Evolutionary conservation across 1,140 invertebrate genomes (phyloP).

Genomic region (Euura saliciscinereae): DNA sequence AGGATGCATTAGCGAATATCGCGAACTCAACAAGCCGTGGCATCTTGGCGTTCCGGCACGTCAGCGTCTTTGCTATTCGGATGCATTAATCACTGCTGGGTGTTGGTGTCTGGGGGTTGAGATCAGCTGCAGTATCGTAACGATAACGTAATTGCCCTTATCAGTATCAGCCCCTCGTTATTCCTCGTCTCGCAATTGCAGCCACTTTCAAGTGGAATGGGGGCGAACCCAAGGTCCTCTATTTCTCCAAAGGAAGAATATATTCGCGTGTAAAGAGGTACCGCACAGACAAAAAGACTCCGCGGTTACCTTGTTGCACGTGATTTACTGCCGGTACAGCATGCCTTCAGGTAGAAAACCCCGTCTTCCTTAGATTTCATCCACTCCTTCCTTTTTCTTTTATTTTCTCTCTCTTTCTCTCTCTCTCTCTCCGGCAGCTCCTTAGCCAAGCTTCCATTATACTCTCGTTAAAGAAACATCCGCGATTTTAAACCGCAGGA

Average conservation of each 20-base stretch:
- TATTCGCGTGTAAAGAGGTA: not conserved
- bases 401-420: too few species aligned
- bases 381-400: too few species aligned
- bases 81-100: not conserved
- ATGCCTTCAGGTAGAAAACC: not conserved
- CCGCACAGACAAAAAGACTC: not conserved
- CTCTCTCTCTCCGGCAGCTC: too few species aligned
- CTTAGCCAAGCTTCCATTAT: not conserved
- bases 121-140: not conserved
- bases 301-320: not conserved
- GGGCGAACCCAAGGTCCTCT: too few species aligned
- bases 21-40: too few species aligned
- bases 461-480: conserved; percentile 5
- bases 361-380: not conserved
- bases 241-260: not conserved
- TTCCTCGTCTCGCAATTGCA: too few species aligned
- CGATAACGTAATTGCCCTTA: too few species aligned
- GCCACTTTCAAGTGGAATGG: too few species aligned
- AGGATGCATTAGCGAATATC: too few species aligned
- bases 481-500: not conserved
- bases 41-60: too few species aligned
- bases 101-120: not conserved
- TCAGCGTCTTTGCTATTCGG: too few species aligned
- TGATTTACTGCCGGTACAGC: not conserved
- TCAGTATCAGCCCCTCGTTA: too few species aligned